Evolutionary conservation across 2,888 invertebrate genomes (phyloP), one percentile per base, ranked within the genome.

Genomic region (Trissolcus brochymenae): DNA sequence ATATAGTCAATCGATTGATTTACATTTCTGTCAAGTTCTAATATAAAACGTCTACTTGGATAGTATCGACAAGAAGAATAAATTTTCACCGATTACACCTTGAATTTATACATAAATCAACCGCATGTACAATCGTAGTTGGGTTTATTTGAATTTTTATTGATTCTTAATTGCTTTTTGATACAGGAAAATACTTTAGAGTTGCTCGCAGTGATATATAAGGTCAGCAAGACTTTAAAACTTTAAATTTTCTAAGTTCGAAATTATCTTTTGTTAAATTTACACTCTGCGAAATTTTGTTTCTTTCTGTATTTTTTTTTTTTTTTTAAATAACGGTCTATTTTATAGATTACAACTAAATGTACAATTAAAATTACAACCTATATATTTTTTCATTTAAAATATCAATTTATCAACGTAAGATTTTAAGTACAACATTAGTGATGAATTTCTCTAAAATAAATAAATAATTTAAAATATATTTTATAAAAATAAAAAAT

Each of bases 1-100:
- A 68, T 68, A 68, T 60, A 68, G 68, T 21, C 60, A 49, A 60
- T 68, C 21, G 29, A 68, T 68, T 60, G 35, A 9, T 35, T 35
- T 9, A 35, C 35, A 35, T 11, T 11, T 35, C 35, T 35, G 11
- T 35, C 11, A 35, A 35, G 35, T 35, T 35, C 64, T 16, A 55
- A 64, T 64, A 64, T 64, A 64, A 55, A 64, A 64, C 19, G 46
- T 64, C 64, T 64, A 55, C 25, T 6, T 49, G 13, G 55, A 64
- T 46, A 35, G 53, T 55, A 35, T 29, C 49, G 64, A 55, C 49
- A 29, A 55, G 64, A 29, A 55, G 43, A 43, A 54, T 49, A 35
- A 55, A 11, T 35, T 55, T 35, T 55, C 64, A 55, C 55, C 49
- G 46, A 64, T 54, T 64, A 29, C 25, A 43, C 43, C 13, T 14